Percentiles rank a stretch among this genome's conserved stretches.
phyloP scores from a whole-genome alignment of 2,888 invertebrate species.

The Pelosia muscerda region DNA sequence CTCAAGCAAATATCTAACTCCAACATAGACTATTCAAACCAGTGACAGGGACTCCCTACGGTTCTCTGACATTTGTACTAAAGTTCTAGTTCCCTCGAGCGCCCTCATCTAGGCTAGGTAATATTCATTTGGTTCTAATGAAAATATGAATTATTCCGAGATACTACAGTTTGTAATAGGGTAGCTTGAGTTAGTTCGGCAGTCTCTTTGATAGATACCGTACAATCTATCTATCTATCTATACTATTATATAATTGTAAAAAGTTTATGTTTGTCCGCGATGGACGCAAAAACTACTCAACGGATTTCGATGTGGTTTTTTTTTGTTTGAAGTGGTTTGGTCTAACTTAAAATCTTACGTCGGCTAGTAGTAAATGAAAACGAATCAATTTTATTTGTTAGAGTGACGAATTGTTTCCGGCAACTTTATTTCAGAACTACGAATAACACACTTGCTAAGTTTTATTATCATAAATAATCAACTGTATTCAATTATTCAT shows the following conservation, averaged over 20 bases:
- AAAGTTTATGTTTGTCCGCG: too few relatives aligned
- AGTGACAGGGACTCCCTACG: conserved; percentile 14
- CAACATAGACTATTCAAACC: conserved; percentile 19
- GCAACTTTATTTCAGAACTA: too few relatives aligned
- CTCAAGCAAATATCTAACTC: conserved; percentile 41
- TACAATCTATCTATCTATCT: too few relatives aligned
- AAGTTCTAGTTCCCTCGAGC: conserved; percentile 31
- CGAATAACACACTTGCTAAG: too few relatives aligned
- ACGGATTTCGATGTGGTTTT: too few relatives aligned
- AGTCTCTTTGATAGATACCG: conserved; percentile 20
- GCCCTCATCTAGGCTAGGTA: conserved; percentile 34
- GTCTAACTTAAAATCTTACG: too few relatives aligned
- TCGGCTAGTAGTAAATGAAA: not conserved
- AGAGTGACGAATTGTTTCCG: too few relatives aligned
- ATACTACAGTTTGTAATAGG: conserved; percentile 31
- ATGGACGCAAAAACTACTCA: too few relatives aligned
- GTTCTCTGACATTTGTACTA: conserved; percentile 35
- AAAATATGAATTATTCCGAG: conserved; percentile 51
- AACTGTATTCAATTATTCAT: too few relatives aligned
- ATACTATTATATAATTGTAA: too few relatives aligned
- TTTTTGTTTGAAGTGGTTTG: too few relatives aligned
- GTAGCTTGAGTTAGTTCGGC: conserved; percentile 24
- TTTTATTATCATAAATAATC: too few relatives aligned
- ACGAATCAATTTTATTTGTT: not conserved
- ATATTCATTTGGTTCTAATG: conserved; percentile 46